Evolutionary conservation across 2,888 invertebrate genomes (phyloP).

Genomic region (Isotomurus palustris): DNA sequence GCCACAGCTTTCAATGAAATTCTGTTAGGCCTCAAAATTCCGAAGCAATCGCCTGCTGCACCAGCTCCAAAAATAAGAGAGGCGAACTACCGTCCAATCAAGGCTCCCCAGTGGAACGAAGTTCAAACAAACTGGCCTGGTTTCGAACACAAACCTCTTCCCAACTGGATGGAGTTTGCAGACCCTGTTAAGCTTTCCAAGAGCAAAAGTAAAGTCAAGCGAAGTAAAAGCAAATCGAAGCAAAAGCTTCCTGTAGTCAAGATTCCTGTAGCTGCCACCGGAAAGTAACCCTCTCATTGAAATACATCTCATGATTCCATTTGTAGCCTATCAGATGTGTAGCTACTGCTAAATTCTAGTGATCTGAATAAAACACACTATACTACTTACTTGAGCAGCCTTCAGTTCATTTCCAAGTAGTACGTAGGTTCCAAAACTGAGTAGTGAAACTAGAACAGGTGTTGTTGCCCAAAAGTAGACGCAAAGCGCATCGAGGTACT

Average conservation of each 20-base stretch:
- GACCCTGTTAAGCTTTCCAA: background rate
- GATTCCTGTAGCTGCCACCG: too few species aligned
- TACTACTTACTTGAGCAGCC: slow-evolving; percentile 67
- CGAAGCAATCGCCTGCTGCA: too few species aligned
- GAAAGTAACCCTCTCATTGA: too few species aligned
- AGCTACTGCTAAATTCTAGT: too few species aligned
- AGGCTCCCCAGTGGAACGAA: background rate
- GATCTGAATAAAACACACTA: too few species aligned
- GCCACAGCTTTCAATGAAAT: too few species aligned
- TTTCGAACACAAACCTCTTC: background rate
- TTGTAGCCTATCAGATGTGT: too few species aligned
- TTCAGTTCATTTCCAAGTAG: slow-evolving; percentile 71
- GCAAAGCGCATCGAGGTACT: slow-evolving; percentile 94
- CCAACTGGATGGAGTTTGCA: background rate
- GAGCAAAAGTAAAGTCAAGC: background rate
- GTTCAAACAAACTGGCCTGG: slow-evolving; percentile 1
- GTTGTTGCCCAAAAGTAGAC: slow-evolving; percentile 99
- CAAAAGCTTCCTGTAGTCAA: too few species aligned
- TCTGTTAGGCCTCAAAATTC: too few species aligned
- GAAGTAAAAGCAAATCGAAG: background rate
- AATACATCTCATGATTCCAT: too few species aligned
- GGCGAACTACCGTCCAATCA: background rate
- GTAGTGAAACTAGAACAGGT: slow-evolving; percentile 79
- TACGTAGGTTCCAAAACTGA: slow-evolving; percentile 75
- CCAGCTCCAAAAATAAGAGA: background rate